A percentile compares a stretch with the other conserved stretches of the same genome.
These are phyloP conservation scores for Xenus cinereus DNA, from an alignment of 2,113 vertebrate species.

Conservation along the genomic window DNA sequence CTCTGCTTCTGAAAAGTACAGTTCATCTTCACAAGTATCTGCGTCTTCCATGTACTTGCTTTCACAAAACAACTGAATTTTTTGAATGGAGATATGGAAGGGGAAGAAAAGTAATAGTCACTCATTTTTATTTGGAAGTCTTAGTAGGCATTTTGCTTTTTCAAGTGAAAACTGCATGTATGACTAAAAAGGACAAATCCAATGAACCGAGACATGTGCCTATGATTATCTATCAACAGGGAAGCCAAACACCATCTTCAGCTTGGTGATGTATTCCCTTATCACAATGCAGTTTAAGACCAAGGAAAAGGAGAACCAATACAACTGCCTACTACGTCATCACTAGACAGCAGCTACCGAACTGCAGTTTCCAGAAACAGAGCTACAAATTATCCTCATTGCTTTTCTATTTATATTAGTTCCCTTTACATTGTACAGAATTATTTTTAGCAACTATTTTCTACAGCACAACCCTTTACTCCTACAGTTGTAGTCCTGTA, in stretches of 20 bases:
- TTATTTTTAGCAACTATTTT: not conserved
- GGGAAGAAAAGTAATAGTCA: not conserved
- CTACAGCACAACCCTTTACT: not conserved
- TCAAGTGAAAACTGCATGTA: not conserved
- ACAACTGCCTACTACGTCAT: not conserved
- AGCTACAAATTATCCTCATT: not conserved
- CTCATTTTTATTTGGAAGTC: not conserved
- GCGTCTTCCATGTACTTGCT: not conserved
- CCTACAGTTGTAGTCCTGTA: not conserved
- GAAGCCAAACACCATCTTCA: not conserved
- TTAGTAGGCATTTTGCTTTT: not conserved
- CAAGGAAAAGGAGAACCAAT: not conserved
- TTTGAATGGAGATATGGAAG: not conserved
- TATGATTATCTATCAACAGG: not conserved
- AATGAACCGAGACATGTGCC: not conserved
- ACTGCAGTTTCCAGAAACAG: not conserved
- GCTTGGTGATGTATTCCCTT: not conserved
- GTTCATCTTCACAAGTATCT: not conserved
- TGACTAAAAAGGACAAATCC: not conserved
- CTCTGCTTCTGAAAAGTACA: constrained; percentile 20
- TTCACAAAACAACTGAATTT: not conserved
- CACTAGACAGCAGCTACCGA: not conserved
- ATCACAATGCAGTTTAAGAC: not conserved
- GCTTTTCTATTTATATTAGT: not conserved
- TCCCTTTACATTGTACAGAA: not conserved